These are phyloP conservation scores for Apostichopus leukothele DNA, from an alignment of 53 echinoderm and acorn worm genomes.

Conservation along the genomic window DNA sequence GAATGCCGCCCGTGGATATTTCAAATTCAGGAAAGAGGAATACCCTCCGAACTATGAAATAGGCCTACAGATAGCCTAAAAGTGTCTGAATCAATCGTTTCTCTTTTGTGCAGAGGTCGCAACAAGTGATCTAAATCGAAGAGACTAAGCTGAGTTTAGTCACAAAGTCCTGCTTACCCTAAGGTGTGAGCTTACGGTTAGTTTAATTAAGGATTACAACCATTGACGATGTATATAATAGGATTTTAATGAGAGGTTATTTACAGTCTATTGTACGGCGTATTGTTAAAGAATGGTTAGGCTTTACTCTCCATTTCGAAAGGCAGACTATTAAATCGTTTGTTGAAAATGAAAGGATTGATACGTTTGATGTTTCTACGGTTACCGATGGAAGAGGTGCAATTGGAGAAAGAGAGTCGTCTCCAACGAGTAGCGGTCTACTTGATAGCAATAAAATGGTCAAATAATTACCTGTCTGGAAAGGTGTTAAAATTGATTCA, in stretches of 20 bases:
- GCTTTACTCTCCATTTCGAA: not conserved
- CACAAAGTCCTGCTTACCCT: conserved; percentile 22
- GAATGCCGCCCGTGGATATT: conserved; percentile 19
- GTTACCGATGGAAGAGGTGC: not conserved
- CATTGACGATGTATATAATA: conserved; percentile 12
- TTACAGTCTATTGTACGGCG: conserved; percentile 15
- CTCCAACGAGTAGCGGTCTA: not conserved
- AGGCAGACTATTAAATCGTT: not conserved
- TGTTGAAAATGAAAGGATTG: not conserved
- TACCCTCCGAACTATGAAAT: not conserved
- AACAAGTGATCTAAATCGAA: conserved; percentile 4
- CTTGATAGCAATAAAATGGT: conserved; percentile 8
- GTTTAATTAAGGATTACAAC: conserved; percentile 35
- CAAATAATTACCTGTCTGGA: conserved; percentile 19
- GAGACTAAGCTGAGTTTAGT: not conserved
- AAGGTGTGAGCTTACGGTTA: conserved; percentile 25
- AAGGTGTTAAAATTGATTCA: conserved; percentile 32
- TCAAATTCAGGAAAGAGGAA: not conserved
- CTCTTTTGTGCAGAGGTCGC: not conserved
- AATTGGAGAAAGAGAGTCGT: not conserved
- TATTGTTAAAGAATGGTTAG: conserved; percentile 9
- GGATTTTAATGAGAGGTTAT: conserved; percentile 31
- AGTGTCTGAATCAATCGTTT: conserved; percentile 17
- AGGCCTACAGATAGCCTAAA: conserved; percentile 20
- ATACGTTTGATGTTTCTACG: not conserved